Evolutionary conservation across 2,113 vertebrate genomes (phyloP).

Genomic region (Neomonachus schauinslandi): DNA sequence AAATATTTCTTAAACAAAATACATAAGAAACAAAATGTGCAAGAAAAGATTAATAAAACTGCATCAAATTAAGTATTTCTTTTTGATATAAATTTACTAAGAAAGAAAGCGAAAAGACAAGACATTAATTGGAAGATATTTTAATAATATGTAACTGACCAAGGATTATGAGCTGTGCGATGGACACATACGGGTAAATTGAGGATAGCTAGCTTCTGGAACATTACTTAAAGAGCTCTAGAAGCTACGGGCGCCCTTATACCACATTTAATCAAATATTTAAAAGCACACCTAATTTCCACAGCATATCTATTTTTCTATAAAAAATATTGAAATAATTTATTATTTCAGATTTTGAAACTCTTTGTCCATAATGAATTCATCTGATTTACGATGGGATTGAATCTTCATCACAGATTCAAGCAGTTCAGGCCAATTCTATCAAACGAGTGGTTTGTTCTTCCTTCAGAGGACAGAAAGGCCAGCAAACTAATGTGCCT

Average conservation of each 20-base stretch:
- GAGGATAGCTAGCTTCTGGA: background rate
- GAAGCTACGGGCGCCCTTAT: background rate
- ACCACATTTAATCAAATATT: background rate
- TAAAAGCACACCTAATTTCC: background rate
- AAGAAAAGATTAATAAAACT: conserved; percentile 5
- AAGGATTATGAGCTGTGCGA: background rate
- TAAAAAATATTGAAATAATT: background rate
- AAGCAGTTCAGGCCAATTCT: background rate
- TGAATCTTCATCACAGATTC: background rate
- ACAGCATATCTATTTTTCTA: background rate
- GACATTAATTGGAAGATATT: conserved; percentile 6
- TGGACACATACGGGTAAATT: background rate
- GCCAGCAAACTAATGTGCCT: background rate
- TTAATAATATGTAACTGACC: background rate
- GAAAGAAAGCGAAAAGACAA: background rate
- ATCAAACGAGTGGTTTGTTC: background rate
- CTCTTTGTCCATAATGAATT: background rate
- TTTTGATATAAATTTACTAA: background rate
- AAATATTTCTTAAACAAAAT: conserved; percentile 4
- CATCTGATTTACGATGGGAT: background rate
- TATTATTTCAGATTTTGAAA: conserved; percentile 15
- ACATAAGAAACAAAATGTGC: background rate
- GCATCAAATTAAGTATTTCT: background rate
- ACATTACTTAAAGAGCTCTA: background rate
- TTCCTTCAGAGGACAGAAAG: background rate